Base-by-base conservation (phyloP, 2,888 invertebrate species). In the Campoplex nolae region DNA sequence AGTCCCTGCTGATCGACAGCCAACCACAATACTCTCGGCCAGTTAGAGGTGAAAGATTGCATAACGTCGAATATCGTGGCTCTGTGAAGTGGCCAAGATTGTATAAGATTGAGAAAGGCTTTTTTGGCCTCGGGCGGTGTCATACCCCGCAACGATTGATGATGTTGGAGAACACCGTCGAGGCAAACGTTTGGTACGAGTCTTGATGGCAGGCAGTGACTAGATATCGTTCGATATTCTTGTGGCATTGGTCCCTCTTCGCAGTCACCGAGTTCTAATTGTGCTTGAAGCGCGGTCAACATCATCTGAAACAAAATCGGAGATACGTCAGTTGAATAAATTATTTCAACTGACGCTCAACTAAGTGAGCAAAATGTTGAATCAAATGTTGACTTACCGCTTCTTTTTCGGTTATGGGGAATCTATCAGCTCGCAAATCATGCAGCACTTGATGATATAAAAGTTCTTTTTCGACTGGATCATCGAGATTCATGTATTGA, bases 1-100 rank as follows among this genome's bases (percentile, higher is more conserved):
- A 99, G 96, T 32, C 99, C 99, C 91, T 96, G 96, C 94, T 98
- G 98, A 95, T 99, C 98, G 77, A 99, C 98, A 38, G 98, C 98
- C 90, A 99, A 95, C 98, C 99, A 98, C 70, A 99, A 95, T 67
- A 97, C 97, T 92, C 98, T 96, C 45, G 99, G 99, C 98, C 99
- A 98, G 95, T 98, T 98, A 42, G 98, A 98, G 18, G 99, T 98
- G 94, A 98, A 99, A 16, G 98, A 98, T 97, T 99, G 99, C 97
- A 98, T 98, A 65, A 99, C 99, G 94, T 99, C 98, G 94, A 98
- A 99, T 92, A 99, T 97, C 73, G 98, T 98, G 23, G 99, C 98
- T 89, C 97, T 96, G 89, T 98, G 98, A 80, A 99, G 95, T 48
- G 98, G 98, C 99, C 99, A 99, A 88, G 98, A 98, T 93, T 98